Base-by-base conservation (phyloP, 2,888 invertebrate species). In the Phrixothrix hirtus region DNA sequence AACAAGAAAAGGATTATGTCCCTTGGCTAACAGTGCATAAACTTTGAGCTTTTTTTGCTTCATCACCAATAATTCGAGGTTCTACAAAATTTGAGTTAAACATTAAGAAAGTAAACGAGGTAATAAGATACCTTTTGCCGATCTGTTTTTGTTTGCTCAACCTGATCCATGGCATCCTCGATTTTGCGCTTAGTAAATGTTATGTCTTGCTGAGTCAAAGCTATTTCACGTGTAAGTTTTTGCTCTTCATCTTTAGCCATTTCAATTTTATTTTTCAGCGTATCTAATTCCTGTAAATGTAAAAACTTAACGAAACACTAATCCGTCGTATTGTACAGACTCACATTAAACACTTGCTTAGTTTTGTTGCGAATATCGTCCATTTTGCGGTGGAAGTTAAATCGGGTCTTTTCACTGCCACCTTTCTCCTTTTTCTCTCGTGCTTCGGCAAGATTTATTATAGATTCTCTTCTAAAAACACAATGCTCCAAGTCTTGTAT, bases 11-110 rank as follows among this genome's bases (percentile, higher is more conserved):
- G 72, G 71, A 13, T 57, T 65, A 13, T 71, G 67, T 0, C 72
- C 70, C 14, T 79, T 79, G 1, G 79, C 69, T 0, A 83, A 75
- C 1, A 78, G 78, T 0, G 76, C 65, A 44, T 86, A 80, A 61
- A 86, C 80, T 57, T 78, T 82, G 17, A 85, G 82, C 55, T 86
- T 83, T 17, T 85, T 83, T 69, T 92, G 91, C 61, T 84, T 82
- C 36, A 86, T 81, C 1, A 89, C 81, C 12, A 90, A 65, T 46
- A 79, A 68, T 66, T 83, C 81, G 51, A 83, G 73, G 61, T 82
- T 82, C 81, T 82, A 64, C 16, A 66, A 64, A 49, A 16, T 47
- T 42, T 62, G 55, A 17, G 49, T 37, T 57, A 45, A 13, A 10
- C 7, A 2, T 15, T 11, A 9, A 11, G 16, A 17, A 21, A 13